Evolutionary conservation across 2,888 invertebrate species (phyloP).

Genomic region (Dioctria linearis): DNA sequence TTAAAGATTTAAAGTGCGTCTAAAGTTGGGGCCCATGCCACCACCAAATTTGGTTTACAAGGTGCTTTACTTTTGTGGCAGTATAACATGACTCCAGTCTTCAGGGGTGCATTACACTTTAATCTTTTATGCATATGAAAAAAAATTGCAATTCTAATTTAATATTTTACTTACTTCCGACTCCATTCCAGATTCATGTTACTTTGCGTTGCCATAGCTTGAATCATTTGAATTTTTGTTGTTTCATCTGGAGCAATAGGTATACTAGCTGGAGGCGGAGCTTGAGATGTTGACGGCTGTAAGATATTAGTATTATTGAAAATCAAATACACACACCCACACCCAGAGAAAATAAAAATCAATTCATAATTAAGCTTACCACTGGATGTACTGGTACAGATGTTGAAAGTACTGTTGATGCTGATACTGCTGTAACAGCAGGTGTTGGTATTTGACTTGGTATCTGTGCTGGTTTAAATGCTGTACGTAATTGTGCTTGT

Average conservation of each 20-base stretch:
- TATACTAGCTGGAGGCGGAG: slow-evolving; percentile 57
- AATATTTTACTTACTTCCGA: slow-evolving; percentile 64
- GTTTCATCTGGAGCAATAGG: slow-evolving; percentile 71
- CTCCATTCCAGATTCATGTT: slow-evolving; percentile 67
- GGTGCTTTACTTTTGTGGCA: no score
- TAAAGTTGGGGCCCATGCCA: no score
- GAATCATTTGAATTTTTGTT: slow-evolving; percentile 81
- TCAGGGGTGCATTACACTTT: no score
- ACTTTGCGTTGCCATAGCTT: slow-evolving; percentile 78
- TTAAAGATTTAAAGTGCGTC: no score
- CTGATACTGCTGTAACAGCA: slow-evolving; percentile 59
- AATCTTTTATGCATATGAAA: slow-evolving; percentile 36
- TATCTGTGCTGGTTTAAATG: slow-evolving; percentile 60
- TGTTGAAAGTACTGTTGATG: slow-evolving; percentile 58
- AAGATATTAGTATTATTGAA: not conserved
- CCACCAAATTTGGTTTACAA: no score
- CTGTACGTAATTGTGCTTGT: slow-evolving; percentile 73
- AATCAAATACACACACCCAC: no score
- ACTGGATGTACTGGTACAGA: slow-evolving; percentile 7
- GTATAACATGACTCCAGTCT: no score
- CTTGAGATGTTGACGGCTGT: slow-evolving; percentile 60
- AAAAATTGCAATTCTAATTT: not conserved
- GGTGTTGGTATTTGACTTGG: slow-evolving; percentile 57
- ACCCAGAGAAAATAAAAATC: no score
- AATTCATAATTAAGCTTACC: not conserved